Evolutionary conservation across 2,888 invertebrate genomes (phyloP).

Genomic region (Spialia ferax): DNA sequence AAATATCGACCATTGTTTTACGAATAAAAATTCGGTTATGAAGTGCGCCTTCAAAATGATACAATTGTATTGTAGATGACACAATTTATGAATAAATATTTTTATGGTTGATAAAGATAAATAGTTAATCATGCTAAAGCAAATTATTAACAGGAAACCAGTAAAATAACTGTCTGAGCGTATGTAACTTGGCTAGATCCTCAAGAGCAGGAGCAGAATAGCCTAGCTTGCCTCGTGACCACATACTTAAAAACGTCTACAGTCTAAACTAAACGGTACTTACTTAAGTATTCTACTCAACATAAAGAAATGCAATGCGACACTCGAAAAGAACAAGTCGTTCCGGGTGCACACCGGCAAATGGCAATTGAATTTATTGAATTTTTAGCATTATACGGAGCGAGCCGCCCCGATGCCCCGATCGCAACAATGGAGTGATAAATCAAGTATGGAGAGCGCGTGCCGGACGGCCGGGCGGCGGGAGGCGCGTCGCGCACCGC

Average conservation of each 20-base stretch:
- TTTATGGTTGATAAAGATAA: too few species aligned
- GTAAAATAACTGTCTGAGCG: too few species aligned
- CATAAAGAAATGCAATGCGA: constrained; percentile 5
- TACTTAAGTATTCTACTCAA: background rate
- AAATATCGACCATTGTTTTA: too few species aligned
- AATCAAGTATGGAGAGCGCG: constrained; percentile 85
- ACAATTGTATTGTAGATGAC: too few species aligned
- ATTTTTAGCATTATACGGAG: constrained; percentile 81
- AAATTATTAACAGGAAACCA: too few species aligned
- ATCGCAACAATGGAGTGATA: constrained; percentile 82
- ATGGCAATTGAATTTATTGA: constrained; percentile 83
- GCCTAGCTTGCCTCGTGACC: background rate
- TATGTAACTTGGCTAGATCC: too few species aligned
- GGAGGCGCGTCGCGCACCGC: constrained; percentile 49
- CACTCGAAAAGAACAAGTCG: constrained; percentile 73
- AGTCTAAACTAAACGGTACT: background rate
- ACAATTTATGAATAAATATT: too few species aligned
- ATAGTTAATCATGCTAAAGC: too few species aligned
- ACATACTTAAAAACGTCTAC: background rate
- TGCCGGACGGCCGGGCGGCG: constrained; percentile 59
- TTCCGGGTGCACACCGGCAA: constrained; percentile 78
- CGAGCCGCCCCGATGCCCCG: constrained; percentile 63
- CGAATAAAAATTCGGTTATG: too few species aligned
- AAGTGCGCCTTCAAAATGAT: too few species aligned
- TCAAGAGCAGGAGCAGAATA: too few species aligned